Conservation (phyloP, 2,888 invertebrate species). For the Stegophylla sp. region DNA sequence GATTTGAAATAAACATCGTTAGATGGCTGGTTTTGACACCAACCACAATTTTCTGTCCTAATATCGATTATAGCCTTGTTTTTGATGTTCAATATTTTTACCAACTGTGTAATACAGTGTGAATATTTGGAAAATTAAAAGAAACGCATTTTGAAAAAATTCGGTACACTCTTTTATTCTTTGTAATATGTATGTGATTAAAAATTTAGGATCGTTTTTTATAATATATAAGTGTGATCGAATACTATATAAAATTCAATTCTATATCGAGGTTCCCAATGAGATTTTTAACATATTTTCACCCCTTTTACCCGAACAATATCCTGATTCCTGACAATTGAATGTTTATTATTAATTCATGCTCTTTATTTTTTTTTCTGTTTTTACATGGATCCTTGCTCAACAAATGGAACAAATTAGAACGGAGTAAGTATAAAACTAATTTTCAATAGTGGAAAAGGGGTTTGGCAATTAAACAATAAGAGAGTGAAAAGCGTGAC, state of each 20-base stretch:
- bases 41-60: no score
- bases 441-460: slow-evolving; percentile 49
- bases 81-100: no score
- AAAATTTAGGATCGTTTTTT: slow-evolving; percentile 23
- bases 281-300: slow-evolving; percentile 11
- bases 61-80: no score
- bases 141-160: no score
- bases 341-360: slow-evolving; percentile 37
- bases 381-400: slow-evolving; percentile 44
- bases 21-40: no score
- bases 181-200: neutral
- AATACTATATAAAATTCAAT: slow-evolving; percentile 25
- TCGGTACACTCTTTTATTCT: no score
- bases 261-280: neutral
- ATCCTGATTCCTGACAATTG: slow-evolving; percentile 7
- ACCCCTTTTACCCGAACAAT: slow-evolving; percentile 12
- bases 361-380: slow-evolving; percentile 3
- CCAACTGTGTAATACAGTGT: no score
- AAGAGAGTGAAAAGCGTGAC: slow-evolving; percentile 42
- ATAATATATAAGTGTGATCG: neutral
- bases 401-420: slow-evolving; percentile 48
- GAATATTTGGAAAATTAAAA: no score
- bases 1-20: no score
- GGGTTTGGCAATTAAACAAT: slow-evolving; percentile 49
- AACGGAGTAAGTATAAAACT: slow-evolving; percentile 55